These are phyloP conservation scores for Xylota sylvarum DNA, from an alignment of 2,888 invertebrate genomes.

Conservation along the genomic window DNA sequence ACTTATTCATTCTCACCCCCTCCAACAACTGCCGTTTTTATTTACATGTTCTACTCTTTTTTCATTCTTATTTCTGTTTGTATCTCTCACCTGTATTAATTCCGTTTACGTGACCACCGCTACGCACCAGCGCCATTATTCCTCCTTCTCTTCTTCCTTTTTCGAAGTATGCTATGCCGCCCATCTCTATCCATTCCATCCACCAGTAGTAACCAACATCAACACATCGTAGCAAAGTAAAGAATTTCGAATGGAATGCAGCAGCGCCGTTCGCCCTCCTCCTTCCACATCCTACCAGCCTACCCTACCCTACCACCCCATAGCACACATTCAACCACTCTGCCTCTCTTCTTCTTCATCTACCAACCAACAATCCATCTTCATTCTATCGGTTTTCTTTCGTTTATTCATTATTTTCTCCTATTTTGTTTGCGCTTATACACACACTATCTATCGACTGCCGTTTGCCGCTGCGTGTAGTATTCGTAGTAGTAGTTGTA, in stretches of 20 bases:
- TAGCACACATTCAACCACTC: background rate
- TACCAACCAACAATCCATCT: conserved; percentile 41
- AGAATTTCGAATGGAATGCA: conserved; percentile 74
- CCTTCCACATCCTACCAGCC: background rate
- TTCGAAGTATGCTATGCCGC: conserved; percentile 28
- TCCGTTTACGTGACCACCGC: conserved; percentile 75
- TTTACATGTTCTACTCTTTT: conserved; percentile 24
- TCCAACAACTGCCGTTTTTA: conserved; percentile 14
- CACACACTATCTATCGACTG: conserved; percentile 47
- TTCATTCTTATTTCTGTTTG: conserved; percentile 66
- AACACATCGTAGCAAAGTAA: conserved; percentile 54
- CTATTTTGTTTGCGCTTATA: conserved; percentile 29
- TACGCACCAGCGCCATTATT: conserved; percentile 72
- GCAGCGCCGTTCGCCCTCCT: conserved; percentile 52
- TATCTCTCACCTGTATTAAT: conserved; percentile 76
- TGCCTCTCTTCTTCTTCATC: background rate
- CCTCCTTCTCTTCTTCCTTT: conserved; percentile 10
- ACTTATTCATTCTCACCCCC: conserved; percentile 30
- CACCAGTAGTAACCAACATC: conserved; percentile 45
- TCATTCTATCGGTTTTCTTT: conserved; percentile 63
- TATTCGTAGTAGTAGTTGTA: conserved; percentile 64
- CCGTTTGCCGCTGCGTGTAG: conserved; percentile 63
- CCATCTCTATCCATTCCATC: conserved; percentile 21
- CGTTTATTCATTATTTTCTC: conserved; percentile 56
- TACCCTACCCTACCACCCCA: background rate